Base-by-base conservation (phyloP, 1,140 invertebrate species). In the Mya arenaria region DNA sequence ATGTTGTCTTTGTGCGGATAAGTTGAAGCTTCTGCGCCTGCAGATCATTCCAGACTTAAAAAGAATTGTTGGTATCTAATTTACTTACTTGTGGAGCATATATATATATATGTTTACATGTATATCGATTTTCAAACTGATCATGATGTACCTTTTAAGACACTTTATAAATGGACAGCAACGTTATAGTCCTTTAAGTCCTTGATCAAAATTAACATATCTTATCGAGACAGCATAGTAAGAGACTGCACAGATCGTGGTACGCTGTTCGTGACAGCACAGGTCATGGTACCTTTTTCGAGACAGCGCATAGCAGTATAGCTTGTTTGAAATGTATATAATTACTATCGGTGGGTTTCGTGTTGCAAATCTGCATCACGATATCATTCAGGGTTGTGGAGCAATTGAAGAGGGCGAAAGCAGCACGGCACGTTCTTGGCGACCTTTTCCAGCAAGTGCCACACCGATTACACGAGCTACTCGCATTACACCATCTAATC, bases 401-500 rank as follows among this genome's bases (percentile, higher is more conserved):
- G 1, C 89, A 90, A 65, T 90, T 83, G 80, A 92, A 92, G 23
- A 92, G 85, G 62, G 88, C 89, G 83, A 92, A 92, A 69, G 73
- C 91, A 91, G 15, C 91, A 90, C 80, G 91, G 88, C 62, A 99
- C 99, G 90, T 99, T 98, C 93, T 99, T 98, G 0, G 98, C 99
- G 25, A 98, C 98, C 92, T 99, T 99, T 94, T 99, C 98, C 84
- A 99, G 96, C 98, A 98, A 99, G 96, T 99, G 98, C 88, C 98
- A 98, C 93, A 99, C 98, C 62, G 98, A 98, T 89, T 99, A 99
- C 93, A 99, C 98, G 93, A 99, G 99, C 94, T 97, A 96, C 92
- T 99, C 98, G 93, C 99, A 99, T 98, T 98, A 99, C 56, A 98
- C 98, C 98, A 99, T 99, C 13, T 97, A 96, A 77, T 98, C 98